Evolutionary conservation across 2,888 invertebrate species (phyloP).

Genomic region (Papilio gigon): DNA sequence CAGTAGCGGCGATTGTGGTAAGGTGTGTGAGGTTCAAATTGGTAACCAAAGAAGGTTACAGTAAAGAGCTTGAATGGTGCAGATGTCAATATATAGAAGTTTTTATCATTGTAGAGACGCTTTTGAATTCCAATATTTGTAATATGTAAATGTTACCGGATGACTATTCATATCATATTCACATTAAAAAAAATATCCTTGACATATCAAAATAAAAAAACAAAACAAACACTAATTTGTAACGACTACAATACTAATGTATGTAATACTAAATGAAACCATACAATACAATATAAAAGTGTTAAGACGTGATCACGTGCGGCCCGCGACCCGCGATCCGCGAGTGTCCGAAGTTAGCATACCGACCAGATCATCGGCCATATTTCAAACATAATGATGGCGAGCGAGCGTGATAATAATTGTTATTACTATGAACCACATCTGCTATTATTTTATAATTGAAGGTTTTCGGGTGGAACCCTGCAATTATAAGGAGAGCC

Average conservation of each 20-base stretch:
- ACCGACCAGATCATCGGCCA: conserved; percentile 66
- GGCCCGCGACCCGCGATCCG: conserved; percentile 55
- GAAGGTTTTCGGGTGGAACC: conserved; percentile 81
- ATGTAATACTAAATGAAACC: neutral
- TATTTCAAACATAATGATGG: conserved; percentile 80
- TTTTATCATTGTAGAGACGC: no score
- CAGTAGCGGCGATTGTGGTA: neutral
- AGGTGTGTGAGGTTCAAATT: neutral
- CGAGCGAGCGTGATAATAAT: conserved; percentile 81
- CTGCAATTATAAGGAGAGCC: conserved; percentile 81
- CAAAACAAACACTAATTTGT: neutral
- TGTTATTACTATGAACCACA: conserved; percentile 83
- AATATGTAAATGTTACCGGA: no score
- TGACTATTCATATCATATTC: no score
- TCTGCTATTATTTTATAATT: conserved; percentile 83
- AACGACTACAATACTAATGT: neutral
- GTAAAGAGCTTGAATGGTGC: neutral
- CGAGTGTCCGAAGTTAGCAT: conserved; percentile 68
- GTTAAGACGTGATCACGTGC: conserved; percentile 47
- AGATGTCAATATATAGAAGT: neutral
- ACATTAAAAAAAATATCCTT: no score
- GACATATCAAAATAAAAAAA: no score
- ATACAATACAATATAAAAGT: conserved; percentile 2
- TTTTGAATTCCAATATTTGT: no score
- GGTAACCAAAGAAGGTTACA: neutral